Evolutionary conservation across 2,888 invertebrate species (phyloP).

Genomic region (Micropterix aruncella): DNA sequence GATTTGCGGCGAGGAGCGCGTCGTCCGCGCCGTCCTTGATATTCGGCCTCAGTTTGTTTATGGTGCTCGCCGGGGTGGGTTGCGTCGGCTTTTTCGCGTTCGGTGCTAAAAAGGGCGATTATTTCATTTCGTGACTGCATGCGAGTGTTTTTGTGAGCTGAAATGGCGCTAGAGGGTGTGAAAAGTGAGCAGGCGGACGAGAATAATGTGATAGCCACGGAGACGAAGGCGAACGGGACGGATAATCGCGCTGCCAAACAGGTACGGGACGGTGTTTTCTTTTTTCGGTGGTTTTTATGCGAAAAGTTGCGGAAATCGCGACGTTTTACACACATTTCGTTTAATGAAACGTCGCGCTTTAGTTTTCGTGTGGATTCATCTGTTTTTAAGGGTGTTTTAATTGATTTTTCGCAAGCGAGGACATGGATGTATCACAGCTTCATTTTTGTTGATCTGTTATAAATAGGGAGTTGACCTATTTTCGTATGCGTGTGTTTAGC

Average conservation of each 20-base stretch:
- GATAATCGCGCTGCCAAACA: constrained; percentile 42
- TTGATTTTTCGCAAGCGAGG: no score
- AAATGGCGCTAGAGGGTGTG: constrained; percentile 40
- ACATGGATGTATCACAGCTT: no score
- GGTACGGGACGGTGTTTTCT: constrained; percentile 23
- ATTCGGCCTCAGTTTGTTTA: neutral
- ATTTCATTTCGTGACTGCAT: neutral
- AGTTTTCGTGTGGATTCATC: no score
- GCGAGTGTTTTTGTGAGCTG: constrained; percentile 13
- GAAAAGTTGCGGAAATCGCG: no score
- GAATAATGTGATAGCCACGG: constrained; percentile 36
- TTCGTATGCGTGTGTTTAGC: neutral
- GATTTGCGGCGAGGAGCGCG: no score
- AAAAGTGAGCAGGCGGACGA: constrained; percentile 40
- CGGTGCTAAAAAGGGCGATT: neutral
- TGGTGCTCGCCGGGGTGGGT: neutral
- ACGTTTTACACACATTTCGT: no score
- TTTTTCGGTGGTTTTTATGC: constrained; percentile 17
- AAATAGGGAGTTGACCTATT: neutral
- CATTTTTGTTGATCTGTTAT: neutral
- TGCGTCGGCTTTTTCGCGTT: neutral
- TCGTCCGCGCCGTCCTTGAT: no score
- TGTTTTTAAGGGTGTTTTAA: no score
- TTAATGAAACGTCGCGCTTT: no score
- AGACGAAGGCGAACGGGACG: constrained; percentile 39